Base-by-base conservation (phyloP, 2,888 invertebrate species). In the Meliscaeva auricollis region DNA sequence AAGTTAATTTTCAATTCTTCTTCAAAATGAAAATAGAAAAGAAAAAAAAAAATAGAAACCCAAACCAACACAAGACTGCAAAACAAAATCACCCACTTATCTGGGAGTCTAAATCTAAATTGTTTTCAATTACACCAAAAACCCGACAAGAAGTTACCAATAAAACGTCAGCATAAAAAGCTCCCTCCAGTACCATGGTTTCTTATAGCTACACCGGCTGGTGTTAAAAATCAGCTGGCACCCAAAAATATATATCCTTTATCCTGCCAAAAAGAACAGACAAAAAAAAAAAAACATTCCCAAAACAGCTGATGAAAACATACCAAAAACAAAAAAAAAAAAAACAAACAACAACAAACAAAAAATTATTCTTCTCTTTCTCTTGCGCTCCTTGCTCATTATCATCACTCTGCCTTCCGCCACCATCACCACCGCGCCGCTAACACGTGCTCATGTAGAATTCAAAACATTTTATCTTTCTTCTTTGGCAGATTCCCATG, bases 391-490 rank as follows among this genome's bases (percentile, higher is more conserved):
- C 30, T 52, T 38, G 13, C 44, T 54, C 41, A 58, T 48, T 60
- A 74, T 70, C 41, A 60, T 35, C 54, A 26, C 15, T n/a, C n/a
- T n/a, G n/a, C n/a, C 56, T 6, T 6, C n/a, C 41, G 22, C 38
- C 44, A 54, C 41, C 22, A 56, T 74, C 52, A 60, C 68, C 13
- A n/a, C 44, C 44, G 22, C 44, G 38, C 48, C 9, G 46, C 35
- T 22, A 85, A 22, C 85, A 85, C 85, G 85, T 81, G 85, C 85
- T 81, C 81, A 81, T 85, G 73, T 72, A 85, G 76, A 81, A 85
- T 81, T 84, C 73, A 85, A 85, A 81, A 76, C 76, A 80, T 68
- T 66, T 56, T 44, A 46, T 64, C 17, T 32, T 48, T 35, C 60
- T 66, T 54, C 56, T 48, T 60, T 50, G 9, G 41, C 13, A 70